These are phyloP conservation scores for Eugnorisma glareosa DNA, from an alignment of 2,888 invertebrate species.

Conservation along the genomic window DNA sequence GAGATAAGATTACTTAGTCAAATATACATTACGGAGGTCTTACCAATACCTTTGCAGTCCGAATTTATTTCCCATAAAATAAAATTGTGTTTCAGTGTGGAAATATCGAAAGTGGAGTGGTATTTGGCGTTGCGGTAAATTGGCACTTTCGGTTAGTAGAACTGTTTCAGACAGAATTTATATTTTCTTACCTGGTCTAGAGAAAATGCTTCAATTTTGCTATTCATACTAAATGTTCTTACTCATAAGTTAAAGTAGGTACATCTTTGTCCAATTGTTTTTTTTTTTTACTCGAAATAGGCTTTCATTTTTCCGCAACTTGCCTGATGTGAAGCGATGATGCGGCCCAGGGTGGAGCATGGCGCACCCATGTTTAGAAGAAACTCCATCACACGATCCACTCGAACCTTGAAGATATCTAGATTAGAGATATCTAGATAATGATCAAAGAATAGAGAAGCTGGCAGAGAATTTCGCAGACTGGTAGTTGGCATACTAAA, in stretches of 20 bases:
- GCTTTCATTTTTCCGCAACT: background rate
- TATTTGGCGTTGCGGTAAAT: background rate
- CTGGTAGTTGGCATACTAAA: background rate
- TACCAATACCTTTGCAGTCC: too few species aligned
- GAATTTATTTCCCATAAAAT: background rate
- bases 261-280: too few species aligned
- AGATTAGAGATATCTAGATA: too few species aligned
- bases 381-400: background rate
- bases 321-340: background rate
- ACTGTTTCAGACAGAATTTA: background rate
- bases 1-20: background rate
- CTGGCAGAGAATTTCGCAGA: background rate
- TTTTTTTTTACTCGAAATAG: background rate
- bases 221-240: background rate
- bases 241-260: background rate
- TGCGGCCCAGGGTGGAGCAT: background rate
- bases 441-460: background rate
- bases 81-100: background rate
- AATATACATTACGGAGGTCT: background rate
- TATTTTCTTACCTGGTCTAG: background rate
- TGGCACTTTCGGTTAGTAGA: constrained; percentile 4
- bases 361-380: too few species aligned
- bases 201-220: background rate
- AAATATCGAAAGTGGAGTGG: constrained; percentile 7
- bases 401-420: background rate